These are phyloP conservation scores for Podilymbus podiceps DNA, from an alignment of 2,113 vertebrate species.

Conservation along the genomic window DNA sequence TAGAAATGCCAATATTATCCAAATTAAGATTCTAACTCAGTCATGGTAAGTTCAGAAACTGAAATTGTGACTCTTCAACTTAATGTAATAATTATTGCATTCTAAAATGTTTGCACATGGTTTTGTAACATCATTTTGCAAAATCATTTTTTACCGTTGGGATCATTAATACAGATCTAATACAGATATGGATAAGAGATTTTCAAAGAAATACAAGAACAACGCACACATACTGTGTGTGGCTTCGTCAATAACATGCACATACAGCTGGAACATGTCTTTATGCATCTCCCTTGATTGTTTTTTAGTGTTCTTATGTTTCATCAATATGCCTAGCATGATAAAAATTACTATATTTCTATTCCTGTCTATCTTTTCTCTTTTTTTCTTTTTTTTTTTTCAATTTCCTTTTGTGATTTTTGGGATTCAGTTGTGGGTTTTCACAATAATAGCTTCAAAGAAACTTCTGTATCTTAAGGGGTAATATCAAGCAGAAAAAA, in stretches of 20 bases:
- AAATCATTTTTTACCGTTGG: not conserved
- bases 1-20: not conserved
- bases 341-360: not conserved
- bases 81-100: not conserved
- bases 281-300: not conserved
- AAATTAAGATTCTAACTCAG: not conserved
- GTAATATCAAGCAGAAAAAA: not conserved
- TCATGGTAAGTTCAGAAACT: not conserved
- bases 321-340: not conserved
- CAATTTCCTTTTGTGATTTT: conserved; percentile 11
- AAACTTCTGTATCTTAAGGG: conserved; percentile 1
- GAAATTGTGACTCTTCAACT: not conserved
- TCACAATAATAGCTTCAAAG: not conserved
- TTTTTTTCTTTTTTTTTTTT: not conserved
- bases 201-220: not conserved
- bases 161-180: not conserved
- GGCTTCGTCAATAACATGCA: conserved; percentile 14
- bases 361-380: not conserved
- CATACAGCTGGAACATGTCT: not conserved
- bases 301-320: not conserved
- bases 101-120: fast-evolving
- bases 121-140: not conserved
- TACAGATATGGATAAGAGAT: not conserved
- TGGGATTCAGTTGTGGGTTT: not conserved
- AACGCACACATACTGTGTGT: not conserved